Conservation (phyloP, 2,888 invertebrate genomes). For the Itoplectis maculator region DNA sequence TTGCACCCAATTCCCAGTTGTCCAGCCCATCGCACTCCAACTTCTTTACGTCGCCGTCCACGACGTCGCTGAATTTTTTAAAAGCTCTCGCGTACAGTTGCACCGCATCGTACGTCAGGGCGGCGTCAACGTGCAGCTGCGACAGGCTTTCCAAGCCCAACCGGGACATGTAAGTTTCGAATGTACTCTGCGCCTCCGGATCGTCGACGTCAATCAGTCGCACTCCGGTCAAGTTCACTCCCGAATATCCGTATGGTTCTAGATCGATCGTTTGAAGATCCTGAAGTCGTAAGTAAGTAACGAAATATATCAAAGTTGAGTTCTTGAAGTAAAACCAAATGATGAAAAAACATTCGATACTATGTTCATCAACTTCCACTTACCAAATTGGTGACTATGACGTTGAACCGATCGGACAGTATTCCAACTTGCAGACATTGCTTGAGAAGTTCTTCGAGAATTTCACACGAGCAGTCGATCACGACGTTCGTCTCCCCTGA, state of each 20-base stretch:
- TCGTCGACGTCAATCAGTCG: constrained; percentile 88
- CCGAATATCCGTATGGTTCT: constrained; percentile 91
- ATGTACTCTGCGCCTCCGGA: constrained; percentile 85
- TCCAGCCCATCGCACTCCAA: constrained; percentile 87
- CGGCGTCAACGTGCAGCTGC: constrained; percentile 89
- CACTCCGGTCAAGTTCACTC: constrained; percentile 93
- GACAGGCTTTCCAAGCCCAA: constrained; percentile 71
- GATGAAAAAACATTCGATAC: constrained; percentile 85
- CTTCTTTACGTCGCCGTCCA: constrained; percentile 84
- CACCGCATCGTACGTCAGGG: constrained; percentile 94
- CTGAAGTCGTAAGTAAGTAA: constrained; percentile 82
- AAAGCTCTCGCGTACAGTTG: constrained; percentile 92
- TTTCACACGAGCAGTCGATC: constrained; percentile 89
- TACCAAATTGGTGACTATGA: constrained; percentile 90
- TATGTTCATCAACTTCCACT: constrained; percentile 88
- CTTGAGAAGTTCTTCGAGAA: constrained; percentile 86
- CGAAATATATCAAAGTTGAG: constrained; percentile 84
- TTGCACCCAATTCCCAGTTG: constrained; percentile 93
- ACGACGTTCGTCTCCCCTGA: constrained; percentile 90
- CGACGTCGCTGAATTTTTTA: constrained; percentile 87
- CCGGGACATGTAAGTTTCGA: constrained; percentile 74
- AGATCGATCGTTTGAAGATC: constrained; percentile 93
- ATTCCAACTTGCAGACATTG: constrained; percentile 95
- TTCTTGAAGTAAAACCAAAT: neutral
- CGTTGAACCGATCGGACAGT: constrained; percentile 91